These are phyloP conservation scores for Gila robusta DNA, from an alignment of 2,797 vertebrate genomes.

Conservation along the genomic window DNA sequence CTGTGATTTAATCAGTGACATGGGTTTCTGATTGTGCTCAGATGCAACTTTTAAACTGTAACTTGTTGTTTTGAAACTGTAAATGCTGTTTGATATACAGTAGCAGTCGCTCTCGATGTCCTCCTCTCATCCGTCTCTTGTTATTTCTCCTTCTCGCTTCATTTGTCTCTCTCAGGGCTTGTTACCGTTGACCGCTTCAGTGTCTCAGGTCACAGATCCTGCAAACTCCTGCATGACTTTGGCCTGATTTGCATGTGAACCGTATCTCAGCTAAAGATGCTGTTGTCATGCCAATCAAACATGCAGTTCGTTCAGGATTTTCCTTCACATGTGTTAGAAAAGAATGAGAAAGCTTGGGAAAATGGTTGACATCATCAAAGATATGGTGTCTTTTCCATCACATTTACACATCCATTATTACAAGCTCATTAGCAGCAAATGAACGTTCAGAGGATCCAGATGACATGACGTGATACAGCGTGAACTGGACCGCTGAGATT, in stretches of 20 bases:
- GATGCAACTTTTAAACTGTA: not conserved
- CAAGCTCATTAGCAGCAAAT: conserved; percentile 33
- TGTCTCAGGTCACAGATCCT: conserved; percentile 34
- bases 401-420: conserved; percentile 20
- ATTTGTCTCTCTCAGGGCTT: conserved; percentile 22
- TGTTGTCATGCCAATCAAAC: not conserved
- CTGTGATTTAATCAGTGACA: conserved; percentile 9
- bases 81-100: not conserved
- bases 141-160: not conserved
- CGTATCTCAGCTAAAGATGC: conserved; percentile 1
- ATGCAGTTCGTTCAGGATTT: conserved; percentile 16
- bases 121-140: conserved; percentile 23
- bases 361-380: conserved; percentile 10
- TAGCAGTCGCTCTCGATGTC: conserved; percentile 28
- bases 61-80: not conserved
- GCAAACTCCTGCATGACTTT: not conserved
- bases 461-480: conserved; percentile 14
- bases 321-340: not conserved
- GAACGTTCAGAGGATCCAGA: conserved; percentile 32
- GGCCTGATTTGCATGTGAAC: conserved; percentile 40
- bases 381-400: conserved; percentile 10
- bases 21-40: not conserved
- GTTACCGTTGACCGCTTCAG: conserved; percentile 10
- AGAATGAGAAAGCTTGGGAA: not conserved
- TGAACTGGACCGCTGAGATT: conserved; percentile 18